phyloP scores from a whole-genome alignment of 2,113 vertebrate genomes.

The Solea senegalensis region DNA sequence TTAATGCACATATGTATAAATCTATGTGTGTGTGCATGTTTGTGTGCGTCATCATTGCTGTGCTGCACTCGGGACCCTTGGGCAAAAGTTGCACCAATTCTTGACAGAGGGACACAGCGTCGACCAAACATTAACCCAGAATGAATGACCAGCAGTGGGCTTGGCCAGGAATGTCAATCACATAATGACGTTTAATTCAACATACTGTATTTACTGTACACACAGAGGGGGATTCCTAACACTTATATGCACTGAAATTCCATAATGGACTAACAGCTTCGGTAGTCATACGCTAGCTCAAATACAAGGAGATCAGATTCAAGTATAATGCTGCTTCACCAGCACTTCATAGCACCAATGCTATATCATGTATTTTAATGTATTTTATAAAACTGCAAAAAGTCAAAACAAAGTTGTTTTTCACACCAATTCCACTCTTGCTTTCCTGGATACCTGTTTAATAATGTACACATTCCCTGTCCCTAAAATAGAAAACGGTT shows the following conservation, averaged over 20 bases:
- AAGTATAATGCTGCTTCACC: neutral
- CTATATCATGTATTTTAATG: neutral
- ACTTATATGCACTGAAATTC: slow-evolving; percentile 1
- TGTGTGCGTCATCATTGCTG: neutral
- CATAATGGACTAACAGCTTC: too few relatives aligned
- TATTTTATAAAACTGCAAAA: neutral
- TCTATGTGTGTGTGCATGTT: slow-evolving; percentile 17
- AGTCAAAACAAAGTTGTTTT: neutral
- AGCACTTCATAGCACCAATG: neutral
- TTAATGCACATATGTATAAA: slow-evolving; percentile 21
- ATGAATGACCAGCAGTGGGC: slow-evolving; percentile 35
- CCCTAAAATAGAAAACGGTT: neutral
- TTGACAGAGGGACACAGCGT: slow-evolving; percentile 40
- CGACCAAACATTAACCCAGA: slow-evolving; percentile 46
- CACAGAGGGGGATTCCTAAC: slow-evolving; percentile 29
- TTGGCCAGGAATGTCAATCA: slow-evolving; percentile 15
- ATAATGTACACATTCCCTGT: neutral
- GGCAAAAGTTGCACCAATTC: slow-evolving; percentile 21
- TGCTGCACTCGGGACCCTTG: slow-evolving; percentile 11
- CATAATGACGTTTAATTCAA: slow-evolving; percentile 31
- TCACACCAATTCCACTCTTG: neutral
- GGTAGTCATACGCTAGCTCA: neutral
- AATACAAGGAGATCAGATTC: neutral
- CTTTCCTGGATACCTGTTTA: neutral
- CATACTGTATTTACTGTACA: slow-evolving; percentile 42